These are phyloP conservation scores for Pseudoatta argentina DNA, from an alignment of 1,140 invertebrate genomes.

Conservation along the genomic window DNA sequence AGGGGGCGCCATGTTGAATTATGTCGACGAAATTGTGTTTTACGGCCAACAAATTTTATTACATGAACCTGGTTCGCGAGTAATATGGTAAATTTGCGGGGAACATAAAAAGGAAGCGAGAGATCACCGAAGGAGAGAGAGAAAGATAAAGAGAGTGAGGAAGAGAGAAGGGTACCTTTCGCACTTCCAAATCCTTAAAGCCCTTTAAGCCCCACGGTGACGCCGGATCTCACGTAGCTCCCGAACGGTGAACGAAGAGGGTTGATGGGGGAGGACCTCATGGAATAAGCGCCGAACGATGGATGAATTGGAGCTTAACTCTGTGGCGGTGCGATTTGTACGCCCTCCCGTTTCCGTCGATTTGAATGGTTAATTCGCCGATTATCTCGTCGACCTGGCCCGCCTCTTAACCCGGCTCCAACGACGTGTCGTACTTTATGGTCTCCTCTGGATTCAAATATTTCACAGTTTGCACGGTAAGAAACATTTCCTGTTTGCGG, in stretches of 20 bases:
- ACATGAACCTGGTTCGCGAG: slow-evolving; percentile 24
- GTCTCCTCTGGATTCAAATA: slow-evolving; percentile 14
- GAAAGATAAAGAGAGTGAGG: slow-evolving; percentile 26
- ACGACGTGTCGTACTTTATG: slow-evolving; percentile 55
- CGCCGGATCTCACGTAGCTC: slow-evolving; percentile 73
- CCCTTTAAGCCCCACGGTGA: slow-evolving; percentile 69
- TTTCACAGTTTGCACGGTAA: slow-evolving; percentile 4
- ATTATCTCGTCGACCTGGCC: slow-evolving; percentile 60
- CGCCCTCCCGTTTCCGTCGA: slow-evolving; percentile 67
- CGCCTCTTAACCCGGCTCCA: slow-evolving; percentile 42
- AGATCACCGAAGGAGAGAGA: background rate
- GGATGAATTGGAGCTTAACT: slow-evolving; percentile 76
- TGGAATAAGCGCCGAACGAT: slow-evolving; percentile 70
- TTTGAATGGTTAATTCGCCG: slow-evolving; percentile 73
- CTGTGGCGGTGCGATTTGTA: slow-evolving; percentile 72
- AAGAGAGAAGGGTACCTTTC: slow-evolving; percentile 53
- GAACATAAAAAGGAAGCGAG: slow-evolving; percentile 21
- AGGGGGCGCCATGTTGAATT: slow-evolving; percentile 1
- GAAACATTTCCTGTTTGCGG: background rate
- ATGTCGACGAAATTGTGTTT: slow-evolving; percentile 46
- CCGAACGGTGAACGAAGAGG: slow-evolving; percentile 6
- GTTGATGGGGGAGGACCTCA: background rate
- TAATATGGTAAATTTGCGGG: slow-evolving; percentile 53
- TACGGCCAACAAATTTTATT: slow-evolving; percentile 68
- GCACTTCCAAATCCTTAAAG: slow-evolving; percentile 70